Evolutionary conservation across 2,888 invertebrate genomes (phyloP).

Genomic region (Brenthis daphne): DNA sequence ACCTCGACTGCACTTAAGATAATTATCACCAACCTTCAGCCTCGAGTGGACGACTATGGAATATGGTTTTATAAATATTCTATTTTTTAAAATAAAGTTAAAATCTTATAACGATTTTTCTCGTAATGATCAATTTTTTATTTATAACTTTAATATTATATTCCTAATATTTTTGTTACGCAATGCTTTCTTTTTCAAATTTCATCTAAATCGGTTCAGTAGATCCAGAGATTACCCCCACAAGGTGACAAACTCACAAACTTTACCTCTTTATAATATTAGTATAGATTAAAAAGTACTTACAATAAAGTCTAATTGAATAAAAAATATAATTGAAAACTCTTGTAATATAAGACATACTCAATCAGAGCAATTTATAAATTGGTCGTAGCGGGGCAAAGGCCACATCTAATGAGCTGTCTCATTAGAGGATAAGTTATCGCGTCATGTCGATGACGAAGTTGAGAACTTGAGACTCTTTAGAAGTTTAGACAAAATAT

Average conservation of each 20-base stretch:
- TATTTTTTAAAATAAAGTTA: background rate
- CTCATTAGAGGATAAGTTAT: conserved; percentile 18
- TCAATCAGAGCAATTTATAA: conserved; percentile 16
- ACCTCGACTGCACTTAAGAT: conserved; percentile 29
- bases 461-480: background rate
- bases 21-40: conserved; percentile 33
- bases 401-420: conserved; percentile 21
- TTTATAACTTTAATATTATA: no score
- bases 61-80: conserved; percentile 5
- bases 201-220: no score
- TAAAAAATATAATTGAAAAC: background rate
- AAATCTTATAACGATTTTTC: background rate
- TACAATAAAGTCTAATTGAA: background rate
- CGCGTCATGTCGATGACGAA: background rate
- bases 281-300: background rate
- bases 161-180: no score
- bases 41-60: conserved; percentile 11
- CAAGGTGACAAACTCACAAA: no score
- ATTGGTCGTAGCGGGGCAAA: conserved; percentile 15
- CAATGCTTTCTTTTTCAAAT: no score
- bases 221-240: no score
- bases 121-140: background rate
- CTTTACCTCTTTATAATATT: no score
- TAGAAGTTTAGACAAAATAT: background rate
- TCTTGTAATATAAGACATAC: background rate